phyloP scores from a whole-genome alignment of 2,113 vertebrate species.

The Ceyx cyanopectus region DNA sequence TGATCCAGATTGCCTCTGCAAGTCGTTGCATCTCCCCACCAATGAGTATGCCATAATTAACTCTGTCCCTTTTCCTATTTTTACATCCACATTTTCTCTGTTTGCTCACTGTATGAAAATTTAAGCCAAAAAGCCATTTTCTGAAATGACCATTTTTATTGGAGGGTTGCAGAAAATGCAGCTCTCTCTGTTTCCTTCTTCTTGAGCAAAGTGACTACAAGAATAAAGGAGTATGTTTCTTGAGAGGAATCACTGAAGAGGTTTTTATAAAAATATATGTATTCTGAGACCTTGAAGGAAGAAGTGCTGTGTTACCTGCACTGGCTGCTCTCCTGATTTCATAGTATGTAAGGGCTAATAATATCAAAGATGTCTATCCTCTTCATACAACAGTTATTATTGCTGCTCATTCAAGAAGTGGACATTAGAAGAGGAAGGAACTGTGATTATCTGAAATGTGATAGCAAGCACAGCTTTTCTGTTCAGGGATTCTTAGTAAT shows the following conservation, averaged over 20 bases:
- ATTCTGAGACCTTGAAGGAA: neutral
- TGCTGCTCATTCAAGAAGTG: neutral
- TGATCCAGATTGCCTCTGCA: neutral
- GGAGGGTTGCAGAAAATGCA: neutral
- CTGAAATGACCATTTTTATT: neutral
- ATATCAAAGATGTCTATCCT: neutral
- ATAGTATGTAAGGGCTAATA: neutral
- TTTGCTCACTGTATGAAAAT: neutral
- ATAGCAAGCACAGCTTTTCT: slow-evolving; percentile 21
- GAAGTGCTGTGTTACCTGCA: neutral
- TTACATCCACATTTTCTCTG: neutral
- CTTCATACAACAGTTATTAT: neutral
- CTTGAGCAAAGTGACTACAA: neutral
- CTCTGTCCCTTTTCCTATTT: neutral
- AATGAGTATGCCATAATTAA: neutral
- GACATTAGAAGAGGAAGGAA: neutral
- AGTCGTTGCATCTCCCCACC: neutral
- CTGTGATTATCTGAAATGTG: neutral
- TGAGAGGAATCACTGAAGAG: neutral
- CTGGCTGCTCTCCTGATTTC: neutral
- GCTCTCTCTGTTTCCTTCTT: neutral
- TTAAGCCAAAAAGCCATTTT: neutral
- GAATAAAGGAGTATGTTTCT: neutral
- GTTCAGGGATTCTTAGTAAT: slow-evolving; percentile 1
- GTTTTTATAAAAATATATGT: neutral